Evolutionary conservation across 2,888 invertebrate species (phyloP).

Genomic region (Sphinx pinastri): DNA sequence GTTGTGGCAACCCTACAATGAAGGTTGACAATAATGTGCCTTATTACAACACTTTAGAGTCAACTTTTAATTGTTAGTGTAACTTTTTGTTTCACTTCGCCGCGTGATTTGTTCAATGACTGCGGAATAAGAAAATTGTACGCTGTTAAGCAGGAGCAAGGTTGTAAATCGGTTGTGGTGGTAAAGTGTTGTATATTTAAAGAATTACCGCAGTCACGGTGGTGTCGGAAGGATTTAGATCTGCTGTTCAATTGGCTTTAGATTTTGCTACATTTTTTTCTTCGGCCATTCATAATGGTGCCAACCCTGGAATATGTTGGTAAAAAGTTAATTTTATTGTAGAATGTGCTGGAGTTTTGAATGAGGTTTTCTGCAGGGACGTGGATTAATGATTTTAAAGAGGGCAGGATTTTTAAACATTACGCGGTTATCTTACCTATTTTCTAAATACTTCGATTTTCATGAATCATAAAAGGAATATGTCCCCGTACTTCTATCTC

Average conservation of each 20-base stretch:
- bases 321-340: slow-evolving; percentile 12
- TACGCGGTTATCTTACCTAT: too few species aligned
- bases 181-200: slow-evolving; percentile 34
- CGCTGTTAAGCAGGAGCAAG: not conserved
- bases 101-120: slow-evolving; percentile 13
- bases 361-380: not conserved
- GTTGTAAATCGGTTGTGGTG: not conserved
- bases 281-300: not conserved
- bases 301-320: not conserved
- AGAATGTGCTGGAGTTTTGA: not conserved
- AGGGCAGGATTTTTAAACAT: not conserved
- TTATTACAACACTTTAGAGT: slow-evolving; percentile 12
- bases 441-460: too few species aligned
- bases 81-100: slow-evolving; percentile 11
- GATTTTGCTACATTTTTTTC: slow-evolving; percentile 12
- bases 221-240: slow-evolving; percentile 48
- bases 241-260: slow-evolving; percentile 41
- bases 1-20: slow-evolving; percentile 39
- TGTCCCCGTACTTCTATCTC: too few species aligned
- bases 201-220: slow-evolving; percentile 47
- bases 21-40: slow-evolving; percentile 1
- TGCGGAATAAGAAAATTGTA: not conserved
- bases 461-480: too few species aligned
- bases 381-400: not conserved
- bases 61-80: slow-evolving; percentile 26